phyloP scores from a whole-genome alignment of 2,888 invertebrate genomes.

The Orthosia gothica region DNA sequence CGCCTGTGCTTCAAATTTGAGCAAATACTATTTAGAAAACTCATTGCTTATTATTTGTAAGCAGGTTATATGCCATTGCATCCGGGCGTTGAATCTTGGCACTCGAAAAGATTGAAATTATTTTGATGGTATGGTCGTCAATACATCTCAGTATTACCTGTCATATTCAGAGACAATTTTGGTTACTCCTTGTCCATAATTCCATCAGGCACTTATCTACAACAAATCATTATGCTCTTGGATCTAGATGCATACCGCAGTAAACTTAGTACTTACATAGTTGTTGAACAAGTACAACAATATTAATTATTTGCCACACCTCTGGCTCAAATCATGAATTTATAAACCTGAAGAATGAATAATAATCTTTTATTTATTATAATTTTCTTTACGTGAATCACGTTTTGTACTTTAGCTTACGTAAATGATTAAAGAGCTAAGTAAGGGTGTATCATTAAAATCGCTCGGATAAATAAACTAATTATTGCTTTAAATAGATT shows the following conservation, averaged over 20 bases:
- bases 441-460: not conserved
- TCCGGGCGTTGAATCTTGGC: not conserved
- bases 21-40: not conserved
- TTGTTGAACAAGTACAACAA: not conserved
- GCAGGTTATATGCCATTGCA: no score
- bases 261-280: not conserved
- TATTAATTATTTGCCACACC: not conserved
- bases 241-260: not conserved
- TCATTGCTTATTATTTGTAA: not conserved
- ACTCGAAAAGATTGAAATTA: not conserved
- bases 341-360: slow-evolving; percentile 20
- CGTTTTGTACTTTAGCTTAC: not conserved
- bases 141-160: not conserved
- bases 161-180: not conserved
- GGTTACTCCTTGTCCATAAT: not conserved
- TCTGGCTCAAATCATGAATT: slow-evolving; percentile 15
- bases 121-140: not conserved
- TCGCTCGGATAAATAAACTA: slow-evolving; percentile 5
- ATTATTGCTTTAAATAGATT: slow-evolving; percentile 12
- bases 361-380: slow-evolving; percentile 42
- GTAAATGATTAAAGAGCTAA: not conserved
- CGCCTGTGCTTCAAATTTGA: slow-evolving; percentile 8
- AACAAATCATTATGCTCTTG: not conserved
- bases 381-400: slow-evolving; percentile 27
- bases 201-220: not conserved